Conservation (phyloP, 2,797 vertebrate genomes). For the Fundulus diaphanus region DNA sequence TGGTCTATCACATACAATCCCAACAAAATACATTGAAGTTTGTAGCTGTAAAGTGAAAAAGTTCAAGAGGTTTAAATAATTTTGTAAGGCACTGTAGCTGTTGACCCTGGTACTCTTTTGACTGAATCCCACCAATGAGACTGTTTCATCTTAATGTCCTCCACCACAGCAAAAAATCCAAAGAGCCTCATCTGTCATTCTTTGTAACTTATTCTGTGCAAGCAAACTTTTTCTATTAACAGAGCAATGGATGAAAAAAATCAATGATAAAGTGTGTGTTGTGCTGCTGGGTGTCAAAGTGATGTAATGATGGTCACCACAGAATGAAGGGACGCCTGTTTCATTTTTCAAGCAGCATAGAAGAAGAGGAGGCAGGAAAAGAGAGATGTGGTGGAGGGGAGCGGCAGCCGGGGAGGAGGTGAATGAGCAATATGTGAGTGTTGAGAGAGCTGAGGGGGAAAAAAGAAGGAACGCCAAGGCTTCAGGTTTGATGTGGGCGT, state of each 20-base stretch:
- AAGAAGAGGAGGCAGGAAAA: conserved; percentile 72
- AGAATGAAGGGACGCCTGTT: conserved; percentile 80
- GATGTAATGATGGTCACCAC: conserved; percentile 79
- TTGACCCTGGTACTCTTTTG: conserved; percentile 64
- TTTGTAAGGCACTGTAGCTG: conserved; percentile 36
- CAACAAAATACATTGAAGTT: background rate
- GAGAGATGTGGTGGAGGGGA: conserved; percentile 66
- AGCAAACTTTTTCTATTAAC: conserved; percentile 48
- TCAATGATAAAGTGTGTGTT: conserved; percentile 27
- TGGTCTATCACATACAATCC: background rate
- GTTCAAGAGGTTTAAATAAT: background rate
- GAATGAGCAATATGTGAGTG: conserved; percentile 78
- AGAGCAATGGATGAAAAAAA: conserved; percentile 40
- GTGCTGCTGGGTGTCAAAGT: conserved; percentile 70
- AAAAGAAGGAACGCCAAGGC: conserved; percentile 80
- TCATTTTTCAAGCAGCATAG: conserved; percentile 75
- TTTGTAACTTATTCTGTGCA: conserved; percentile 60
- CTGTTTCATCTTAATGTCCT: conserved; percentile 32
- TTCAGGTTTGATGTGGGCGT: conserved; percentile 98
- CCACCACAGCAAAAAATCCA: conserved; percentile 39
- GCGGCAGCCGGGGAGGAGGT: conserved; percentile 45
- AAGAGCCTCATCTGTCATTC: conserved; percentile 49
- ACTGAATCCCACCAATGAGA: conserved; percentile 50
- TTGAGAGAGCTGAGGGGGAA: conserved; percentile 75
- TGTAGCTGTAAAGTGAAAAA: background rate